phyloP scores from a whole-genome alignment of 2,888 invertebrate species.

The Nymphalis c-album region DNA sequence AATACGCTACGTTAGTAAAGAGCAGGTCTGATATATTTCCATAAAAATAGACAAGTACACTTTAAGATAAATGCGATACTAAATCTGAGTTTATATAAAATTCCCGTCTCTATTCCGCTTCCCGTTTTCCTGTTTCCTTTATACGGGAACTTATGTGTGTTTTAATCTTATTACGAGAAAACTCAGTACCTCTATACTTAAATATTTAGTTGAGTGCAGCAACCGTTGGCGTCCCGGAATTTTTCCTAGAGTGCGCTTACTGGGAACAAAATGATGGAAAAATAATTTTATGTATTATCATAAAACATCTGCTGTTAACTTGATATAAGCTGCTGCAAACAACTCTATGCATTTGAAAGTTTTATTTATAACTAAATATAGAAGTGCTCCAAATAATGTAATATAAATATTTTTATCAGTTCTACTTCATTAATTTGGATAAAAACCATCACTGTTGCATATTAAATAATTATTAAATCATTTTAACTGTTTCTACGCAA shows the following conservation, averaged over 20 bases:
- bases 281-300: background rate
- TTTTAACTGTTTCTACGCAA: too few relatives aligned
- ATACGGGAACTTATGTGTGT: background rate
- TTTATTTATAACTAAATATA: too few relatives aligned
- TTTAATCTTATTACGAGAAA: slow-evolving; percentile 9
- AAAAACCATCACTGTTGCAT: too few relatives aligned
- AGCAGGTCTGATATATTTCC: too few relatives aligned
- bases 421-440: too few relatives aligned
- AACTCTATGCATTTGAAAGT: too few relatives aligned
- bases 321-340: background rate
- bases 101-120: background rate
- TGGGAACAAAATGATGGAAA: background rate
- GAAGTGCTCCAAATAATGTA: too few relatives aligned
- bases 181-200: background rate
- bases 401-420: too few relatives aligned
- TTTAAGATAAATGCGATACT: background rate
- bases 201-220: background rate
- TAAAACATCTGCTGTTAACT: background rate
- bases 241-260: background rate
- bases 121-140: background rate
- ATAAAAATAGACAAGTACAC: background rate
- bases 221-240: slow-evolving; percentile 3
- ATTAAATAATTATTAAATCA: too few relatives aligned
- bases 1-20: too few relatives aligned
- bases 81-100: background rate